A percentile compares a stretch with the other conserved stretches of the same genome.
Conservation (phyloP, 2,113 vertebrate species). For the Prionailurus bengalensis region DNA sequence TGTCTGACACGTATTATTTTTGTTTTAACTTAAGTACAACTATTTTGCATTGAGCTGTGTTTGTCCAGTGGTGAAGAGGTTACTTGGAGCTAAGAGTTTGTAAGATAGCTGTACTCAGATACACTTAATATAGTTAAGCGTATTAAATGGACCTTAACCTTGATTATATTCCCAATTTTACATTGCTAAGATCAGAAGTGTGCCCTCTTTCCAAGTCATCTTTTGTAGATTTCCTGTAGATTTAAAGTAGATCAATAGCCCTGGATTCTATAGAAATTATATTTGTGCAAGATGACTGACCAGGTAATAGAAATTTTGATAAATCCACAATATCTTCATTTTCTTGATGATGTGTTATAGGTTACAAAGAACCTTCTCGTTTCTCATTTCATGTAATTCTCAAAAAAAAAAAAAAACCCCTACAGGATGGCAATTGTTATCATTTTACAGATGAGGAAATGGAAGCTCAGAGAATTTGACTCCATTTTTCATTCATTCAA, state of each 20-base stretch:
- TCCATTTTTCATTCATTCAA: neutral
- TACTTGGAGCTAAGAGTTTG: neutral
- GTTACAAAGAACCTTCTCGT: neutral
- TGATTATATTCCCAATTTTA: neutral
- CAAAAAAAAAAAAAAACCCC: neutral
- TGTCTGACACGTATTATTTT: neutral
- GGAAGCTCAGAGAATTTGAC: neutral
- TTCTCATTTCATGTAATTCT: conserved; percentile 22
- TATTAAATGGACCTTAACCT: neutral
- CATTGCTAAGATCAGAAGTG: neutral
- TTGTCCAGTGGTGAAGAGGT: conserved; percentile 5
- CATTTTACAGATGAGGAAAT: neutral
- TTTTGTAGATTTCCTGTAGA: neutral
- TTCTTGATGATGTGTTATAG: neutral
- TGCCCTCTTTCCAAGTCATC: neutral
- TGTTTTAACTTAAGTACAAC: neutral
- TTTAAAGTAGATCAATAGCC: neutral
- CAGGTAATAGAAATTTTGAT: neutral
- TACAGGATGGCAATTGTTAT: neutral
- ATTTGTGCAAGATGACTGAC: neutral
- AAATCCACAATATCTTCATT: neutral
- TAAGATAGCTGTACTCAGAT: neutral
- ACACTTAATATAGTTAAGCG: neutral
- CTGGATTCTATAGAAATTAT: neutral
- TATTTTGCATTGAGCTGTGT: neutral